phyloP scores from a whole-genome alignment of 2,797 vertebrate species.

The Hippocampus kuda region DNA sequence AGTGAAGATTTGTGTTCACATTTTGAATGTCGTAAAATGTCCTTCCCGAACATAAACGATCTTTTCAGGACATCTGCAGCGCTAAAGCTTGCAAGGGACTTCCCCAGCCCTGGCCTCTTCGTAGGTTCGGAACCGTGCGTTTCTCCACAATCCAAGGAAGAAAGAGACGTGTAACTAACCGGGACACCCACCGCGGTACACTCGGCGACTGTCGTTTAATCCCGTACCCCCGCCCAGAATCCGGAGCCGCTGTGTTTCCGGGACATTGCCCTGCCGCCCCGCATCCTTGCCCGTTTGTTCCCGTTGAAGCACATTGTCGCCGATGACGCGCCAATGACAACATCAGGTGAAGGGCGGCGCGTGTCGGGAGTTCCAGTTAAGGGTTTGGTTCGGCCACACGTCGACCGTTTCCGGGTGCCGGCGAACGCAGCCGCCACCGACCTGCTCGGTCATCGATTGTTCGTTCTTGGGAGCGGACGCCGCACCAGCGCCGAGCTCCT shows the following conservation, averaged over 20 bases:
- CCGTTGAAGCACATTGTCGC: constrained; percentile 47
- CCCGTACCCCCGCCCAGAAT: constrained; percentile 29
- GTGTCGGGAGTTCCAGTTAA: no score
- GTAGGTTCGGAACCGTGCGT: no score
- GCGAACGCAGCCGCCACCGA: neutral
- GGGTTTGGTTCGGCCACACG: no score
- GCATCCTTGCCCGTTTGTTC: constrained; percentile 57
- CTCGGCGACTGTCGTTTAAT: no score
- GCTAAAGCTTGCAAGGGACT: no score
- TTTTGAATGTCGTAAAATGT: no score
- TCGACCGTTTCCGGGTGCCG: neutral
- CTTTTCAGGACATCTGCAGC: neutral
- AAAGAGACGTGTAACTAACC: no score
- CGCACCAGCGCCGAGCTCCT: no score
- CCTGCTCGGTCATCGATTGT: neutral
- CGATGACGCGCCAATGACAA: constrained; percentile 23
- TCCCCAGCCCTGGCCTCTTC: no score
- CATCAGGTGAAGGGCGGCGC: neutral
- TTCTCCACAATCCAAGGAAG: no score
- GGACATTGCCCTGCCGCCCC: constrained; percentile 55
- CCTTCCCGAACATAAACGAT: no score
- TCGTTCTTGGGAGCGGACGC: neutral
- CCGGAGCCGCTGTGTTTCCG: constrained; percentile 52
- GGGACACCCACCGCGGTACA: no score
- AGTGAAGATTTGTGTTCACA: neutral